Percentiles rank a stretch among this genome's conserved stretches.
Conservation (phyloP, 1,140 invertebrate species). For the Dufourea novaeangliae region DNA sequence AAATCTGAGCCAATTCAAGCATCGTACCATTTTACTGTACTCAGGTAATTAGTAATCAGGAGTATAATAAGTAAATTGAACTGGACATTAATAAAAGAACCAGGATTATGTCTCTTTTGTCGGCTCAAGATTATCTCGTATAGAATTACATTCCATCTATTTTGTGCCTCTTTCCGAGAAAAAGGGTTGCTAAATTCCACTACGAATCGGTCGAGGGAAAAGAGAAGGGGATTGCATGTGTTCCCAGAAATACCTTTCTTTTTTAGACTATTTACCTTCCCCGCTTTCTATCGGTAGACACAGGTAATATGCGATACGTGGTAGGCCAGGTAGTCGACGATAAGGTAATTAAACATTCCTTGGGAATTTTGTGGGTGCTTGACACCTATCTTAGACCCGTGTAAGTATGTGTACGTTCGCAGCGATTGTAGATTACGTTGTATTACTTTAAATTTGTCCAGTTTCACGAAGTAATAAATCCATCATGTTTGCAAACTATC, state of each 20-base stretch:
- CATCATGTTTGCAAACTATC: neutral
- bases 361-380: constrained; percentile 31
- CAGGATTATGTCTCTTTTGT: constrained; percentile 4
- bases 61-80: neutral
- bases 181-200: constrained; percentile 35
- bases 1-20: too few species aligned
- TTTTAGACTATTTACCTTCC: constrained; percentile 36
- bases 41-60: neutral
- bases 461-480: constrained; percentile 19
- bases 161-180: constrained; percentile 22
- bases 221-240: neutral
- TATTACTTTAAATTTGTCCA: neutral
- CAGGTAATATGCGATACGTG: constrained; percentile 41
- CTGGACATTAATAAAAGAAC: neutral
- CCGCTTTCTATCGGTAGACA: constrained; percentile 39
- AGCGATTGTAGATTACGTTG: constrained; percentile 4
- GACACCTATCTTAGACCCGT: constrained; percentile 36
- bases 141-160: constrained; percentile 3
- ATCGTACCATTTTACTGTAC: too few species aligned
- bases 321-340: constrained; percentile 43
- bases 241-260: constrained; percentile 23
- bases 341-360: constrained; percentile 57
- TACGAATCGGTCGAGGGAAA: neutral
- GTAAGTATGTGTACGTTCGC: neutral
- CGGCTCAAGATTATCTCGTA: neutral